Base-by-base conservation (phyloP, 2,113 vertebrate species). In the Passer domesticus region DNA sequence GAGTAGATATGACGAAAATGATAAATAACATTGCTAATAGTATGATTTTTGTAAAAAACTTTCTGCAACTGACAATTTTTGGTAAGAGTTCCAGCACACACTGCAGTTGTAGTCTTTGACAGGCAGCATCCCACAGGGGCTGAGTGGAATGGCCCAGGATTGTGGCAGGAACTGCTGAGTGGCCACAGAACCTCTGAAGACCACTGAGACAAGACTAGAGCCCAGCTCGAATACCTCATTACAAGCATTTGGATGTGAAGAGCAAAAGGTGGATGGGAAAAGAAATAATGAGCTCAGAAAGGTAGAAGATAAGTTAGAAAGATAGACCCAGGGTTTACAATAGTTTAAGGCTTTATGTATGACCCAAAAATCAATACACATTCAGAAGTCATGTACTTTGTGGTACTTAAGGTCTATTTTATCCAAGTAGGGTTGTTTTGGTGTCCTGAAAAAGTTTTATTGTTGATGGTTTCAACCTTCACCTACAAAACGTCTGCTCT, bases 61-160 rank as follows among this genome's bases (percentile, higher is more conserved):
- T 78, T 52, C 66, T 95, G 58, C 41, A 89, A 31, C 21, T 76
- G 30, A 31, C 13, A 64, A 30, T 25, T 92, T 76, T 73, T 73
- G 3, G 3, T 50, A 7, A 52, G 53, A 49, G 23, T 84, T 23
- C 2, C 15, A 88, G 25, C 2, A 0, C 2, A 4, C 2, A 5
- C 15, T 35, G 13, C 5, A 39, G 11, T 15, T 6, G 1, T n/a
- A 67, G 5, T 41, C 16, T 52, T 27, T 67, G 24, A 41, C 21
- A 76, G 43, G 9, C 5, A 53, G 24, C 10, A 6, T 41, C 37
- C 21, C 2, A 0, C 21, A 64, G 11, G 8, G 10, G 16, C 53
- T 41, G 24, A 74, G 23, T 23, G 12, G 37, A 19, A 31, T 33
- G 6, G 21, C 9, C 20, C 2, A 0, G 66, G 13, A 31, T 5